phyloP scores from a whole-genome alignment of 1,140 invertebrate genomes.

The Eulimnadia texana region DNA sequence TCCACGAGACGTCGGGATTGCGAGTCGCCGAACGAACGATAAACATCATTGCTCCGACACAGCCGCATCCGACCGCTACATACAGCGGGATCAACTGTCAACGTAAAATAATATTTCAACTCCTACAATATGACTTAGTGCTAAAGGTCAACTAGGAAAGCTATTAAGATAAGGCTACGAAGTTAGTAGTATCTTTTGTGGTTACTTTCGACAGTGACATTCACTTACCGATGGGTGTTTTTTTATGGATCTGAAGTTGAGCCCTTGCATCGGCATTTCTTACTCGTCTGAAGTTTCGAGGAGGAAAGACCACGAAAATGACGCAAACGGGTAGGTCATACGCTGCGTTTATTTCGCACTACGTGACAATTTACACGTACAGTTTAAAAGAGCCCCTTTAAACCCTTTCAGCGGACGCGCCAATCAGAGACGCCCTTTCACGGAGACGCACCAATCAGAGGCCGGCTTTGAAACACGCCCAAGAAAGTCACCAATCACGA shows the following conservation, averaged over 20 bases:
- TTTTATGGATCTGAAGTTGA: conserved; percentile 28
- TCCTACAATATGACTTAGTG: no score
- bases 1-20: conserved; percentile 68
- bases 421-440: neutral
- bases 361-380: neutral
- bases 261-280: conserved; percentile 13
- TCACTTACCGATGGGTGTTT: conserved; percentile 43
- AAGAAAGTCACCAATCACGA: neutral
- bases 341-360: neutral
- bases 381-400: no score
- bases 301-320: neutral
- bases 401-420: no score
- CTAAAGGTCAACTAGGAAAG: no score
- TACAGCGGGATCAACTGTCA: conserved; percentile 70
- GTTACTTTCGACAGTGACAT: no score
- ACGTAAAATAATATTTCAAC: no score
- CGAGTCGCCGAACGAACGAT: conserved; percentile 46
- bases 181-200: no score
- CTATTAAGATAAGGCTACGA: no score
- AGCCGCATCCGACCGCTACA: conserved; percentile 47
- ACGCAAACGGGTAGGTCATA: neutral
- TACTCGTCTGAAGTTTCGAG: neutral
- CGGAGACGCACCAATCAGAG: neutral
- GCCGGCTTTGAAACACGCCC: neutral
- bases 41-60: conserved; percentile 40